These are phyloP conservation scores for Drosophila peninsularis DNA, from an alignment of 2,888 invertebrate species.

Conservation along the genomic window DNA sequence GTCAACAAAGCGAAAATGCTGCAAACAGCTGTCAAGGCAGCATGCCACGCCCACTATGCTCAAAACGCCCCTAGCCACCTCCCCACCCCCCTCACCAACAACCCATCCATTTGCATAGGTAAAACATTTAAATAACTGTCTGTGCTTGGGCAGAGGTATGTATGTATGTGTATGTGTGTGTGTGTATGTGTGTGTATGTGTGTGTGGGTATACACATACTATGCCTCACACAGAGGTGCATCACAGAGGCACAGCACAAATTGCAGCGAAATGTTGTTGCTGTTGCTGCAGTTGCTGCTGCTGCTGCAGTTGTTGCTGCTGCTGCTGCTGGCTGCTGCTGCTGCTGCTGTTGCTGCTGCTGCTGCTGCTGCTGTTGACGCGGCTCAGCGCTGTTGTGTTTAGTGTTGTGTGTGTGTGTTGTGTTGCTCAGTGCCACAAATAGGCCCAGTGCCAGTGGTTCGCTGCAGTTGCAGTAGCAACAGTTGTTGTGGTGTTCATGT, in stretches of 20 bases:
- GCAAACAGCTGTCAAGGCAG: constrained; percentile 13
- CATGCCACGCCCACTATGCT: constrained; percentile 8
- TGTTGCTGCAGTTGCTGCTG: constrained; percentile 48
- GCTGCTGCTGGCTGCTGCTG: constrained; percentile 45
- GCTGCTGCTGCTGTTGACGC: constrained; percentile 36
- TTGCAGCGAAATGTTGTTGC: constrained; percentile 53
- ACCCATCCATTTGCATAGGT: background rate
- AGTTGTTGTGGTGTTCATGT: constrained; percentile 49
- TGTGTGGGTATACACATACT: constrained; percentile 82
- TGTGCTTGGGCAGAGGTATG: constrained; percentile 2
- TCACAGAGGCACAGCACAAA: constrained; percentile 82
- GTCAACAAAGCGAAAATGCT: constrained; percentile 26
- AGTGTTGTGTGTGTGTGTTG: constrained; percentile 41
- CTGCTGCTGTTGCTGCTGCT: constrained; percentile 41
- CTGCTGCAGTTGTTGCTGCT: constrained; percentile 20
- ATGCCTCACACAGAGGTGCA: constrained; percentile 84
- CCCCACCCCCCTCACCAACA: background rate
- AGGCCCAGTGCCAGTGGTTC: constrained; percentile 23
- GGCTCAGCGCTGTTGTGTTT: constrained; percentile 32
- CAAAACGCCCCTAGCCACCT: background rate
- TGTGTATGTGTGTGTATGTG: constrained; percentile 19
- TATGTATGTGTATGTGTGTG: constrained; percentile 6
- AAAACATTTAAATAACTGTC: constrained; percentile 19
- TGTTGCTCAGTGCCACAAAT: constrained; percentile 25
- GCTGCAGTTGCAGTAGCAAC: constrained; percentile 58